A percentile compares a stretch with the other conserved stretches of the same genome.
Conservation (phyloP, 2,888 invertebrate species). For the Phyllotreta striolata region DNA sequence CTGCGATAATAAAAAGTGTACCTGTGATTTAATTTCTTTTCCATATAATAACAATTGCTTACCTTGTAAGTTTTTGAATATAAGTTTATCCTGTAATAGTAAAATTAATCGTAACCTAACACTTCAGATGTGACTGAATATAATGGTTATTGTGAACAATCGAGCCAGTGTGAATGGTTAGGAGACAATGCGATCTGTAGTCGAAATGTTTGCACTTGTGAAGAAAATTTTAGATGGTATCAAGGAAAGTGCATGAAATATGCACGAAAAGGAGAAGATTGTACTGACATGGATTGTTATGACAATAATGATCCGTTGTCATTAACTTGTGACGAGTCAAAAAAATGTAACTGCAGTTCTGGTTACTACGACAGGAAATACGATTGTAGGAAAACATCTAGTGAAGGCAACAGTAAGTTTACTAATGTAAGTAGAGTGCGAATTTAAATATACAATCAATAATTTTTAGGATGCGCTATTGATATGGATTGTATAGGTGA, state of each 20-base stretch:
- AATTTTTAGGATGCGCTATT: constrained; percentile 46
- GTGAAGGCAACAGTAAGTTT: constrained; percentile 28
- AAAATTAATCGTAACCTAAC: constrained; percentile 4
- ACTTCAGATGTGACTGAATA: constrained; percentile 46
- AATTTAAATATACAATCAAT: constrained; percentile 6
- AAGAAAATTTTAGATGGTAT: constrained; percentile 45
- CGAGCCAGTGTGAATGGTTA: constrained; percentile 46
- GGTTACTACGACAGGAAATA: constrained; percentile 45
- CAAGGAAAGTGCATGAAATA: constrained; percentile 45
- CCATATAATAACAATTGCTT: constrained; percentile 18
- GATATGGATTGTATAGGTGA: constrained; percentile 40
- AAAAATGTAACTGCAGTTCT: constrained; percentile 42
- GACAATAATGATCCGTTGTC: constrained; percentile 44
- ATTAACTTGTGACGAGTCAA: constrained; percentile 36
- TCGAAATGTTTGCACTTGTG: constrained; percentile 44
- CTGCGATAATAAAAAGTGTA: constrained; percentile 24
- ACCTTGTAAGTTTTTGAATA: constrained; percentile 27
- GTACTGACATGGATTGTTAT: constrained; percentile 41
- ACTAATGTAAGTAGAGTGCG: constrained; percentile 14
- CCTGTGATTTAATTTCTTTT: constrained; percentile 27
- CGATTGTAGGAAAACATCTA: constrained; percentile 45
- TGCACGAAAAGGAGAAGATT: constrained; percentile 41
- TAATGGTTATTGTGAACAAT: constrained; percentile 40
- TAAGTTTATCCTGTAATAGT: not conserved
- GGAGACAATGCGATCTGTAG: constrained; percentile 43